Conservation (phyloP, 2,113 vertebrate species). For the Leptobrachium leishanense region DNA sequence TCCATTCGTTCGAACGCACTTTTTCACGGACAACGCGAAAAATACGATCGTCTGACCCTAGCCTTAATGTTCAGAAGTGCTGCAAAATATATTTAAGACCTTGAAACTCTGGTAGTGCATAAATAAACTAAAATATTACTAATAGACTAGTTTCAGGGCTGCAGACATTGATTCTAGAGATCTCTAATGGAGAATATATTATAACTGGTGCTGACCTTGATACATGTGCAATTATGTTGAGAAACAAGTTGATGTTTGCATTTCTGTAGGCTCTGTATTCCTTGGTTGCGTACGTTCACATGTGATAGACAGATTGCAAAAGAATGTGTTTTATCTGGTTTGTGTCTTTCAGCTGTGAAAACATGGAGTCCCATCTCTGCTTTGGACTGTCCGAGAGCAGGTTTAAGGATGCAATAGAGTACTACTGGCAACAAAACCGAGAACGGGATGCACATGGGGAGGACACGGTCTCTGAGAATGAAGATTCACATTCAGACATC, state of each 20-base stretch:
- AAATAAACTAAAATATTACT: too few relatives aligned
- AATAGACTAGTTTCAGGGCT: too few relatives aligned
- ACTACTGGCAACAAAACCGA: conserved; percentile 37
- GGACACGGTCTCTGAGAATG: conserved; percentile 25
- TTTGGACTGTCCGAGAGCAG: conserved; percentile 40
- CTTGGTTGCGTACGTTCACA: background rate
- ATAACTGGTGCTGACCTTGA: background rate
- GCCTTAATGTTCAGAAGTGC: too few relatives aligned
- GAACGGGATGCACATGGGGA: conserved; percentile 14
- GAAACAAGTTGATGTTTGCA: background rate
- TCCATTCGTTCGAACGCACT: too few relatives aligned
- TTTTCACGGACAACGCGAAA: too few relatives aligned
- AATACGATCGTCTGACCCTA: too few relatives aligned
- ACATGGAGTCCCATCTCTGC: conserved; percentile 27
- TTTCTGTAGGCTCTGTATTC: background rate
- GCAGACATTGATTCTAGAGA: too few relatives aligned
- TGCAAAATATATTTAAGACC: too few relatives aligned
- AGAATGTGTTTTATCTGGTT: background rate
- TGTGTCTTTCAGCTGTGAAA: conserved; percentile 45
- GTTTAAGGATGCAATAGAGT: conserved; percentile 31
- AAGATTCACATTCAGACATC: conserved; percentile 20
- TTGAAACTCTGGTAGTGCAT: too few relatives aligned
- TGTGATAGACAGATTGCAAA: background rate
- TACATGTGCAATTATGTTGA: background rate
- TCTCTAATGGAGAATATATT: background rate